Evolutionary conservation across 2,888 invertebrate genomes (phyloP), one percentile per base, ranked within the genome.

Genomic region (Mythimna impura): DNA sequence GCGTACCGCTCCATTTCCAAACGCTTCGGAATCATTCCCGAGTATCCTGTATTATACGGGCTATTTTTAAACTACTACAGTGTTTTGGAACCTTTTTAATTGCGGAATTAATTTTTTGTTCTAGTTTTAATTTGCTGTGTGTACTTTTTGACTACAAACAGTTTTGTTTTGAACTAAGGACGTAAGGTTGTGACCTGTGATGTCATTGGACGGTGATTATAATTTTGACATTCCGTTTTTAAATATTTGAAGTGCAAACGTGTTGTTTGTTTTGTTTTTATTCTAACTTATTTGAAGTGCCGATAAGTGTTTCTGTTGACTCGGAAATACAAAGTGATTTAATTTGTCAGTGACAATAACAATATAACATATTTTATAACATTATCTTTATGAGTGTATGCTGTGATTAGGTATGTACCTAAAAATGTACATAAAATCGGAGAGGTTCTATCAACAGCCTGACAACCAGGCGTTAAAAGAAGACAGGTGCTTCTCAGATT

Each of bases 341-440:
- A 36, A 47, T 62, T 63, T 64, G 3, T 61, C 14, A 30, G 58
- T 81, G 64, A 77, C 64, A 71, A 58, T 65, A 77, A 77, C 22
- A 65, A 40, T 58, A 58, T 14, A 61, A 34, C 9, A 22, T 0
- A 30, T 65, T 36, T 55, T 30, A 2, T 54, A 47, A 43, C 30
- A 34, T 57, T 64, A 22, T 60, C 36, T 71, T 17, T 81, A 73
- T 80, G 73, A 74, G 81, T 77, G 58, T 77, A 70, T n/a, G 22
- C 78, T 54, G 83, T 85, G 73, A 73, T 68, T 72, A 68, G 94
- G 90, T 88, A 95, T 96, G 95, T 95, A 93, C 92, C 87, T 95
- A 40, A 94, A 95, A 91, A 95, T 95, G 95, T 95, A 95, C 84
- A 95, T 95, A 71, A 95, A 95, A 89, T 93, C 95, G 76, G 95